Percentiles rank a stretch among this genome's conserved stretches.
phyloP scores from a whole-genome alignment of 1,140 invertebrate species.

The Carcinoscorpius rotundicauda region DNA sequence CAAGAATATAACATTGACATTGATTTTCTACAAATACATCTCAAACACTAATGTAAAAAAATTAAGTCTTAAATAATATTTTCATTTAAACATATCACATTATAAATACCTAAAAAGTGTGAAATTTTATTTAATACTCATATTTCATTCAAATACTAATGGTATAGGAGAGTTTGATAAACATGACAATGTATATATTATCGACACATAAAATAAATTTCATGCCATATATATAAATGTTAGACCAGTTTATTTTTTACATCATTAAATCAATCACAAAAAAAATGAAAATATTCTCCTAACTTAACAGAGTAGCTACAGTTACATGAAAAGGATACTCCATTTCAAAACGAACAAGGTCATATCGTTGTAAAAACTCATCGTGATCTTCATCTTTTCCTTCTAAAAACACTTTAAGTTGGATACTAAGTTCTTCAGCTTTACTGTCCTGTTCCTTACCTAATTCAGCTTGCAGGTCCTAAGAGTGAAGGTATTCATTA shows the following conservation, averaged over 20 bases:
- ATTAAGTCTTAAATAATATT: no score
- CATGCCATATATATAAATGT: no score
- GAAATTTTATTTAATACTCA: no score
- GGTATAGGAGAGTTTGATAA: no score
- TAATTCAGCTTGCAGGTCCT: slow-evolving; percentile 14
- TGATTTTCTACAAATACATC: no score
- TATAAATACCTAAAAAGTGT: no score
- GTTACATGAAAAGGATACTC: slow-evolving; percentile 43
- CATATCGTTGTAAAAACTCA: slow-evolving; percentile 82
- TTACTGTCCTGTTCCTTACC: slow-evolving; percentile 1
- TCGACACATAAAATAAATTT: no score
- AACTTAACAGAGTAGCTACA: background rate
- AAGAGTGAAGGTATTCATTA: slow-evolving; percentile 28
- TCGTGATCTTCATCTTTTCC: slow-evolving; percentile 86
- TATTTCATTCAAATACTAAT: no score
- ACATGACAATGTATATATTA: no score
- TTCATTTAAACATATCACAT: no score
- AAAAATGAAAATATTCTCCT: background rate
- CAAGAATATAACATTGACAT: no score
- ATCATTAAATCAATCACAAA: slow-evolving; percentile 3
- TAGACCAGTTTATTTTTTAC: background rate
- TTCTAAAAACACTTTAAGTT: slow-evolving; percentile 73
- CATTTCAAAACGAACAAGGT: slow-evolving; percentile 81
- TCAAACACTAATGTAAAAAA: no score
- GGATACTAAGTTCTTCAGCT: slow-evolving; percentile 45